A percentile compares a stretch with the other conserved stretches of the same genome.
phyloP scores from a whole-genome alignment of 2,797 vertebrate genomes.

The Podargus strigoides region DNA sequence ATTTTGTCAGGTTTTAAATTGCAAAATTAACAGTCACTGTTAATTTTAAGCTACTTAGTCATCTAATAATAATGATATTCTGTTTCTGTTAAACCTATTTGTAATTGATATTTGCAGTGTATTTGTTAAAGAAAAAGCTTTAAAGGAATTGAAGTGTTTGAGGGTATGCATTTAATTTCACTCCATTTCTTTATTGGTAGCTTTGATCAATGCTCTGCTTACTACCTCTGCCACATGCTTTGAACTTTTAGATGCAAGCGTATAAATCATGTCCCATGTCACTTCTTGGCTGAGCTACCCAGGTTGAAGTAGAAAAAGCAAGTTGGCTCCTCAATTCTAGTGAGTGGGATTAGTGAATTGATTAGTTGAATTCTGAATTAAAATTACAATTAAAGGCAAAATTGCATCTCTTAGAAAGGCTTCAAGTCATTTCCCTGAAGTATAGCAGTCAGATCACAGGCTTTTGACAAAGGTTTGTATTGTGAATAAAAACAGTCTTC shows the following conservation, averaged over 20 bases:
- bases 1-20: background rate
- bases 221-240: background rate
- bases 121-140: background rate
- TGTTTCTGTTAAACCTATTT: background rate
- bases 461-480: background rate
- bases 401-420: background rate
- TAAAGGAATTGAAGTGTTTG: background rate
- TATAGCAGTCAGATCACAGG: background rate
- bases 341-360: slow-evolving; percentile 18
- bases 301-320: background rate
- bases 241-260: background rate
- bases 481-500: background rate
- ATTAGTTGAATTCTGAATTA: slow-evolving; percentile 52
- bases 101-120: background rate
- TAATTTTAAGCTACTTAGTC: background rate
- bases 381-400: slow-evolving; percentile 34
- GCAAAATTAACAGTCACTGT: background rate
- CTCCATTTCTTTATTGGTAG: background rate
- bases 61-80: background rate
- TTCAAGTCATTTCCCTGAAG: background rate
- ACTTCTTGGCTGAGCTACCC: background rate
- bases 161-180: background rate
- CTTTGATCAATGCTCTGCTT: slow-evolving; percentile 25
- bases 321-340: slow-evolving; percentile 1
- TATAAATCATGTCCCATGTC: slow-evolving; percentile 30